Conservation (phyloP, 2,888 invertebrate genomes). For the Antheraea yamamai region DNA sequence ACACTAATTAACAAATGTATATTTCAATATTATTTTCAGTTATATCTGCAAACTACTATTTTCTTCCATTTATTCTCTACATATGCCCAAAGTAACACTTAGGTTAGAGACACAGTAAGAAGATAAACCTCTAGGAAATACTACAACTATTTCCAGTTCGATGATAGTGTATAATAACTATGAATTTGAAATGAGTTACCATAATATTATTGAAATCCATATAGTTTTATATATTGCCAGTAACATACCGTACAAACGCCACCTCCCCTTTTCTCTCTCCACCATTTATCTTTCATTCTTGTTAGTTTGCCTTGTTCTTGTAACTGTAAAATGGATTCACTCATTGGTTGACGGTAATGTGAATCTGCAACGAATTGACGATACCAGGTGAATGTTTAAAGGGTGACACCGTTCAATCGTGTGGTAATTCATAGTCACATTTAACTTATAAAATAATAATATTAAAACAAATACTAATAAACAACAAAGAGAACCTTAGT, state of each 20-base stretch:
- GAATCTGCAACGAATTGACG: conserved; percentile 76
- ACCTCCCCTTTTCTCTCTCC: conserved; percentile 92
- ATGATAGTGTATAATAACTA: neutral
- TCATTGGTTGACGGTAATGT: conserved; percentile 89
- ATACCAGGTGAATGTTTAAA: neutral
- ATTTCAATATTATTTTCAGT: no score
- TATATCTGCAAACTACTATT: neutral
- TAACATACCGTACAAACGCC: conserved; percentile 85
- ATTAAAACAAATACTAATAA: no score
- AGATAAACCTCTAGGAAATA: neutral
- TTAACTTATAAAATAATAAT: neutral
- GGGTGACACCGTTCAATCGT: neutral
- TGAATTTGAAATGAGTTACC: neutral
- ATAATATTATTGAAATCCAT: neutral
- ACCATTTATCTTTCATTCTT: conserved; percentile 94
- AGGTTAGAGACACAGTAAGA: neutral
- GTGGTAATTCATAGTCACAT: neutral
- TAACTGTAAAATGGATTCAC: conserved; percentile 90
- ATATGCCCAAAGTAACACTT: neutral
- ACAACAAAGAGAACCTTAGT: no score
- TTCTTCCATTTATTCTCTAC: neutral
- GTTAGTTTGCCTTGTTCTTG: conserved; percentile 92
- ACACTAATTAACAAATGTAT: neutral
- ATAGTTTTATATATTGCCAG: neutral
- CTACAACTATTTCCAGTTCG: neutral